Conservation (phyloP, 2,113 vertebrate genomes). For the Podarcis cretensis region DNA sequence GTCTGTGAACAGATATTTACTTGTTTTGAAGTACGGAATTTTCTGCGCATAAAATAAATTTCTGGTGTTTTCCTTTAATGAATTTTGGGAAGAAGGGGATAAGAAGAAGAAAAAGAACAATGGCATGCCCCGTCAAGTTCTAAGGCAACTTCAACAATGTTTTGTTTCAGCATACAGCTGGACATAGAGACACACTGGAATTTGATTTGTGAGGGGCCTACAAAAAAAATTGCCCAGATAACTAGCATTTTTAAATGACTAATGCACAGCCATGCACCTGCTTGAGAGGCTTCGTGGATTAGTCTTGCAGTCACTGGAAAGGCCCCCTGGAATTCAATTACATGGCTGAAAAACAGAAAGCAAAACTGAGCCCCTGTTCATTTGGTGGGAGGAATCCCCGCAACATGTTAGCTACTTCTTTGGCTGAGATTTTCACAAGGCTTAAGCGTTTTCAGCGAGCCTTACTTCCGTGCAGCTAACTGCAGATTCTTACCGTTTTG, state of each 20-base stretch:
- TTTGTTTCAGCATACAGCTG: slow-evolving; percentile 75
- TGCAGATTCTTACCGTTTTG: slow-evolving; percentile 54
- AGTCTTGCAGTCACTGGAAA: slow-evolving; percentile 77
- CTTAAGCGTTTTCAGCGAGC: slow-evolving; percentile 60
- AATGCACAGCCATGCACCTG: slow-evolving; percentile 80
- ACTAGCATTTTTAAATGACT: slow-evolving; percentile 77
- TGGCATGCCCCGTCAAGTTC: slow-evolving; percentile 41
- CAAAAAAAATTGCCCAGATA: slow-evolving; percentile 77
- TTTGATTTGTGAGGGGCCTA: slow-evolving; percentile 74
- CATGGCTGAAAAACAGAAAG: slow-evolving; percentile 71
- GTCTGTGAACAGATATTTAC: neutral
- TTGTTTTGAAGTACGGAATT: neutral
- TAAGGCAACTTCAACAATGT: slow-evolving; percentile 54
- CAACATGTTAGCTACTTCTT: slow-evolving; percentile 66
- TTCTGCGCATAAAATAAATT: neutral
- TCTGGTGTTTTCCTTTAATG: neutral
- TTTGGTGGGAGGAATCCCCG: slow-evolving; percentile 56
- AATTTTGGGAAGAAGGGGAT: neutral
- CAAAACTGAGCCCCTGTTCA: slow-evolving; percentile 63
- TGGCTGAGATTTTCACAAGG: slow-evolving; percentile 58
- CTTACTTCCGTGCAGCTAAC: slow-evolving; percentile 64
- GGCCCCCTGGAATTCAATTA: slow-evolving; percentile 80
- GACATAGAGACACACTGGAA: slow-evolving; percentile 63
- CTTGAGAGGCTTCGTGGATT: slow-evolving; percentile 75
- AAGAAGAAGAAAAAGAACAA: slow-evolving; percentile 35